A percentile compares a stretch with the other conserved stretches of the same genome.
Evolutionary conservation across 37 sponge, comb jelly and placozoan species (phyloP).

Genomic region (Cliona cf. orientalis): DNA sequence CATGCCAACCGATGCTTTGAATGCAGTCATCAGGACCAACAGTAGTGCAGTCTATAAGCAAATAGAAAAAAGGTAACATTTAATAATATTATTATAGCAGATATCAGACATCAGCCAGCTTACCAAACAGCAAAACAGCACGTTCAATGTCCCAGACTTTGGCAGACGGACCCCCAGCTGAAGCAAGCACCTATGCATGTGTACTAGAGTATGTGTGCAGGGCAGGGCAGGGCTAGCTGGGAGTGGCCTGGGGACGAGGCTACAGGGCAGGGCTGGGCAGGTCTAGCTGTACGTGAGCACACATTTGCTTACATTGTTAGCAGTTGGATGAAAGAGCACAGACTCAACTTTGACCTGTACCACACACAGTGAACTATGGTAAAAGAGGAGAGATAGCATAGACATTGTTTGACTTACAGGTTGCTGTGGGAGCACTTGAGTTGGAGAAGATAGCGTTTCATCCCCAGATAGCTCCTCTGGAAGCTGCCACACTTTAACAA

Average conservation of each 20-base stretch:
- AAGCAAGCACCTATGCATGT: conserved; percentile 46
- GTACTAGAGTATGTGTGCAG: background rate
- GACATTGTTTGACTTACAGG: conserved; percentile 5
- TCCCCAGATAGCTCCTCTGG: conserved; percentile 28
- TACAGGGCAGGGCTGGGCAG: background rate
- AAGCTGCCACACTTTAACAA: conserved; percentile 81
- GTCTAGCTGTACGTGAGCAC: background rate
- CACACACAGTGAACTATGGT: background rate
- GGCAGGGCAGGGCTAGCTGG: background rate
- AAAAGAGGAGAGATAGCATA: background rate
- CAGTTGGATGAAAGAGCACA: conserved; percentile 78
- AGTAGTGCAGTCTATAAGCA: no score
- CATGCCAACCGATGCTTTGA: conserved; percentile 79
- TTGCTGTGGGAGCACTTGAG: background rate
- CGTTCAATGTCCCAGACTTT: conserved; percentile 69
- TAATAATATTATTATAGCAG: no score
- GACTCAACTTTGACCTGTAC: conserved; percentile 59
- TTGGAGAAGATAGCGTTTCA: background rate
- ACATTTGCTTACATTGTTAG: conserved; percentile 63
- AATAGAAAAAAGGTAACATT: no score
- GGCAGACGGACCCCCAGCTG: conserved; percentile 42
- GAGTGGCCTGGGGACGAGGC: no score
- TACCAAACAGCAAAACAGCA: background rate
- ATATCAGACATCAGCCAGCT: no score
- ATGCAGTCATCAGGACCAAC: conserved; percentile 57